Evolutionary conservation across 2,797 vertebrate species (phyloP), one percentile per base, ranked within the genome.

Genomic region (Iguana delicatissima): DNA sequence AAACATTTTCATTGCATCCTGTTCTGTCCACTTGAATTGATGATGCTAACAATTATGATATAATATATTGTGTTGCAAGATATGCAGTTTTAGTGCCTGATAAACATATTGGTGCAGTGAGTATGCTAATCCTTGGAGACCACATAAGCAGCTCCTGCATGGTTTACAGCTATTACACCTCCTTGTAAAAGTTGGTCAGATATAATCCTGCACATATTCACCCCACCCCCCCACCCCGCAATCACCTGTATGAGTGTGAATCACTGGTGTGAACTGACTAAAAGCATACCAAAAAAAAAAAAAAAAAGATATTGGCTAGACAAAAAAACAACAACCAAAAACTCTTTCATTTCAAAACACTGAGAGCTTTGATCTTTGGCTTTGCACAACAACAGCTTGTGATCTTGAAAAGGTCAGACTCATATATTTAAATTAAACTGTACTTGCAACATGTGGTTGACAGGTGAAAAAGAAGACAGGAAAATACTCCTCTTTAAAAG

Each of bases 321-420:
- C 42, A 38, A 93, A 88, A 62, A 55, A 84, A 13, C 29, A 90
- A 86, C 84, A 96, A 94, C 72, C 67, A 77, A n/a, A 0, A 4
- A 84, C 9, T 24, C 87, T 95, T 52, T 90, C 46, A 4, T 55
- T 94, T 81, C 32, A 89, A 94, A 91, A 89, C n/a, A 86, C 46
- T 50, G 52, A 80, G 83, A 90, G 87, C 96, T 97, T 97, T 96
- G 93, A 96, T 96, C 94, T 95, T 86, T 89, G 89, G 77, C 87
- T 93, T 89, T 92, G 95, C 90, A 92, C 89, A 93, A 93, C 89
- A 93, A 94, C 95, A 94, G 89, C 93, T 92, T 84, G 89, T 89
- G 88, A 91, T 92, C 94, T 94, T 94, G 93, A 93, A 94, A 94
- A 92, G 92, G 84, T 89, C 94, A 91, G 89, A 88, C 90, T 91